These are phyloP conservation scores for Etia nguti DNA, from an alignment of 2,113 vertebrate genomes.

Conservation along the genomic window DNA sequence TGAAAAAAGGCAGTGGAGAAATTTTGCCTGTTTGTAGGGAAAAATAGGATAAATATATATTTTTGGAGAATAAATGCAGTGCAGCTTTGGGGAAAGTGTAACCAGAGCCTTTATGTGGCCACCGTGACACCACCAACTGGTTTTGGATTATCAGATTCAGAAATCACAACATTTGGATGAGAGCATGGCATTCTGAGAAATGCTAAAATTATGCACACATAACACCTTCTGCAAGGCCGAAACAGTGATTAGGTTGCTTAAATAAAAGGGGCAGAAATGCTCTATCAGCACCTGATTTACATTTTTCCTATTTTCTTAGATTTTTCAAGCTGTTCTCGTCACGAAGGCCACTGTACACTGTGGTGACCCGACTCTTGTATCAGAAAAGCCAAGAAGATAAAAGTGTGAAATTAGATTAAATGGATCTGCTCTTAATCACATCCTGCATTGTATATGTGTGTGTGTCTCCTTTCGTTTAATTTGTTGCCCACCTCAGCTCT, in stretches of 20 bases:
- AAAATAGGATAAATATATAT: not conserved
- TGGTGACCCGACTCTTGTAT: not conserved
- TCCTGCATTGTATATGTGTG: not conserved
- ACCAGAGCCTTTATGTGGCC: not conserved
- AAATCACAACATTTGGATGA: not conserved
- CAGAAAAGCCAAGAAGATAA: not conserved
- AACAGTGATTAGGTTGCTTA: not conserved
- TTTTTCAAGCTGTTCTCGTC: not conserved
- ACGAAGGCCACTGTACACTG: not conserved
- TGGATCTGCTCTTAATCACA: not conserved
- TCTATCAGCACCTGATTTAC: not conserved
- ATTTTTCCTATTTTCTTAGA: not conserved
- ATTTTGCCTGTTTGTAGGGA: not conserved
- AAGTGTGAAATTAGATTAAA: not conserved
- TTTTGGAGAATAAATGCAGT: not conserved
- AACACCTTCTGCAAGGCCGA: not conserved
- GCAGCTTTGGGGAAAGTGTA: not conserved
- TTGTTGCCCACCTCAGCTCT: not conserved
- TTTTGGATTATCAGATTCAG: not conserved
- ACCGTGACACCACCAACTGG: not conserved
- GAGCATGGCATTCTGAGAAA: not conserved
- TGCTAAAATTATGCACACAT: not conserved
- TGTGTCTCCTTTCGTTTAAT: accelerated
- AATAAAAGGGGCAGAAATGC: not conserved
- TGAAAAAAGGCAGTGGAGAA: not conserved